Evolutionary conservation across 2,797 vertebrate genomes (phyloP).

Genomic region (Kryptopterus vitreolus): DNA sequence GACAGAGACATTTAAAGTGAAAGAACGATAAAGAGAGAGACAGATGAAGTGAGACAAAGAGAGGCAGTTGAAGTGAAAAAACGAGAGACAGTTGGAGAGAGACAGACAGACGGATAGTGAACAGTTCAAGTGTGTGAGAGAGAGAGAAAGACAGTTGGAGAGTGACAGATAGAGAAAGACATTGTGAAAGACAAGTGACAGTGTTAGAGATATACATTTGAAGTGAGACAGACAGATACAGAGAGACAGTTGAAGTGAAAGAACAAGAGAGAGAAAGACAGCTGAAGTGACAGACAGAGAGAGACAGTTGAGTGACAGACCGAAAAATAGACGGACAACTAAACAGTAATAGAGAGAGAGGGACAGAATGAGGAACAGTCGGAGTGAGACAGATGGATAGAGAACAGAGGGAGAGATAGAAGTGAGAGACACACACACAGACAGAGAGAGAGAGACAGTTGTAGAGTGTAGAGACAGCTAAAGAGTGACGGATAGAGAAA

Average conservation of each 20-base stretch:
- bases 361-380: rapidly evolving
- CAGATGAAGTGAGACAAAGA: not conserved
- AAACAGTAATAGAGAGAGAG: not conserved
- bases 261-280: not conserved
- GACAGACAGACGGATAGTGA: not conserved
- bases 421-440: not conserved
- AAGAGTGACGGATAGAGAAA: not conserved
- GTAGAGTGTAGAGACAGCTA: not conserved
- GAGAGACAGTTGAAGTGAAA: not conserved
- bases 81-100: not conserved
- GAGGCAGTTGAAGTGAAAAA: too few relatives aligned
- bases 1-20: not conserved
- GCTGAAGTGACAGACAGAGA: too few relatives aligned
- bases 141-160: not conserved
- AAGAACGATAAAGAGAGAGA: not conserved
- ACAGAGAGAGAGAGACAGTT: not conserved
- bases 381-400: not conserved
- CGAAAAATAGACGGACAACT: not conserved
- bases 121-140: too few relatives aligned
- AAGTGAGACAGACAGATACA: not conserved
- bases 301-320: not conserved
- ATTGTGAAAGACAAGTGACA: too few relatives aligned
- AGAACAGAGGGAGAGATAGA: not conserved
- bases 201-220: not conserved
- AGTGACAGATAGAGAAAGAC: not conserved